These are phyloP conservation scores for Uromys caudimaculatus DNA, from an alignment of 2,797 vertebrate species.

Conservation along the genomic window DNA sequence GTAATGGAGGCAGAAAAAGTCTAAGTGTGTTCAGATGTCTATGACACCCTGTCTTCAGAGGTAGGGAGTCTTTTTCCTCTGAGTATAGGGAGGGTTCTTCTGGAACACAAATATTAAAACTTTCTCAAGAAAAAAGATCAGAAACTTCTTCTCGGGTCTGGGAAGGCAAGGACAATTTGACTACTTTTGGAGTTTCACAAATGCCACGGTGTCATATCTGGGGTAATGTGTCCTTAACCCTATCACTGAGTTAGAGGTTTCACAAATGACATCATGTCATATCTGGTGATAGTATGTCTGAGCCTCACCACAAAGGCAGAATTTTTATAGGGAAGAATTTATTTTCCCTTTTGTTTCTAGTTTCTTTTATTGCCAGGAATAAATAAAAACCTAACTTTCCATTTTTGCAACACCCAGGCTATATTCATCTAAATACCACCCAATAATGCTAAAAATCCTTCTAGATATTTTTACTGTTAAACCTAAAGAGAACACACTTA, in stretches of 20 bases:
- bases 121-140: neutral
- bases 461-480: conserved; percentile 37
- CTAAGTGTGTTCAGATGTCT: neutral
- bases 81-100: neutral
- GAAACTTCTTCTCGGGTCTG: neutral
- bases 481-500: conserved; percentile 36
- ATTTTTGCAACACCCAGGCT: conserved; percentile 45
- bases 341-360: neutral
- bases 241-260: neutral
- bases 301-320: neutral
- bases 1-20: neutral
- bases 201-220: neutral
- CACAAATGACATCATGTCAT: neutral
- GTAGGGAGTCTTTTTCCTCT: neutral
- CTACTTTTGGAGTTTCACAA: neutral
- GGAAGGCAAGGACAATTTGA: neutral
- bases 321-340: neutral
- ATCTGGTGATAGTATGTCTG: neutral
- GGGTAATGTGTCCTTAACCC: neutral
- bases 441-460: conserved; percentile 11
- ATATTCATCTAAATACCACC: conserved; percentile 22
- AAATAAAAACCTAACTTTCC: conserved; percentile 51
- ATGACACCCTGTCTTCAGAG: neutral
- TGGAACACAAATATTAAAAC: neutral
- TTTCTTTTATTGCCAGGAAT: conserved; percentile 1